Evolutionary conservation across 1,140 invertebrate species (phyloP).

Genomic region (Diplogasteroides magnus): DNA sequence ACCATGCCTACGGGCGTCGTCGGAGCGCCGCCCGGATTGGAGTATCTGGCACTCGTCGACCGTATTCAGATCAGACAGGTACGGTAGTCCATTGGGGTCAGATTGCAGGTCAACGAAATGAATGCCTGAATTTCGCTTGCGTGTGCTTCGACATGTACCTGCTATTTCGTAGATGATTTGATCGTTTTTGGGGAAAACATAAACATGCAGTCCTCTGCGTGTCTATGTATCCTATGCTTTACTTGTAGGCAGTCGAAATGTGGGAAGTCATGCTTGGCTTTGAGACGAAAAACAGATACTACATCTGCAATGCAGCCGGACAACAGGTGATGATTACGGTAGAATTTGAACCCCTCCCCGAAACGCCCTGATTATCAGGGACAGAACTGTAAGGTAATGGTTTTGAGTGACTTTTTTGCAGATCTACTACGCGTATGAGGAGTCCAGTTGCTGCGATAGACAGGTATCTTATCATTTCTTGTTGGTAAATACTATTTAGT

Average conservation of each 20-base stretch:
- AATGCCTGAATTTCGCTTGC: too few relatives aligned
- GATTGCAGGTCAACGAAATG: too few relatives aligned
- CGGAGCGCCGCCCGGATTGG: not conserved
- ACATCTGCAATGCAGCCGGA: constrained; percentile 20
- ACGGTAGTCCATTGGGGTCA: too few relatives aligned
- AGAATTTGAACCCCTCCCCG: not conserved
- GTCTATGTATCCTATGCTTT: too few relatives aligned
- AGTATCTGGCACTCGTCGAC: constrained; percentile 1
- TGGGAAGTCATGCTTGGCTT: constrained; percentile 14
- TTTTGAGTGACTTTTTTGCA: not conserved
- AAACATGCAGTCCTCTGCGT: too few relatives aligned
- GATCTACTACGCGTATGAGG: constrained; percentile 11
- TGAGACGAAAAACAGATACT: constrained; percentile 20
- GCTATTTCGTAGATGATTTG: too few relatives aligned
- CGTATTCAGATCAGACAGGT: not conserved
- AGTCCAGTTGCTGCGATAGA: constrained; percentile 5
- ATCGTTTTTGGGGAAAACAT: too few relatives aligned
- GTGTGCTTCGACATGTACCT: too few relatives aligned
- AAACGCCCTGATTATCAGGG: not conserved
- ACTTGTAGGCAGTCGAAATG: too few relatives aligned
- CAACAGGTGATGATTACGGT: constrained; percentile 8
- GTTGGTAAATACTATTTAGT: too few relatives aligned
- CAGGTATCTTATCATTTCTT: too few relatives aligned
- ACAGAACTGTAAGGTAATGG: too few relatives aligned
- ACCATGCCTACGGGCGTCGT: not conserved